Evolutionary conservation across 1,140 invertebrate genomes (phyloP).

Genomic region (Leptopilina clavipes): DNA sequence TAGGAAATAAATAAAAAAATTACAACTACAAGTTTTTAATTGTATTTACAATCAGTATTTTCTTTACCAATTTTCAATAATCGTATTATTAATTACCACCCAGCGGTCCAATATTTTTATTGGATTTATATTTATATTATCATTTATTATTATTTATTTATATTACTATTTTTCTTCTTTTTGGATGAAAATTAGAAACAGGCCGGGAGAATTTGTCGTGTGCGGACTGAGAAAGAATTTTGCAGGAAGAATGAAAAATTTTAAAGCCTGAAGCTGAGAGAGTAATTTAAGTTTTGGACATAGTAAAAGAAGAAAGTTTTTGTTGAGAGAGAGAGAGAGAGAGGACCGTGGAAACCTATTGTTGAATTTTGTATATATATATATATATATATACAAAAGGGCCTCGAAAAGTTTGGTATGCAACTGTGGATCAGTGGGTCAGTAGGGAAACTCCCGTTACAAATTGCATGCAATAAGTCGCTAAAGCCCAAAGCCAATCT

Average conservation of each 20-base stretch:
- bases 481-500: not conserved
- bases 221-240: constrained; percentile 1
- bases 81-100: too few species aligned
- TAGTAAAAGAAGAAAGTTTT: constrained; percentile 6
- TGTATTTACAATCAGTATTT: too few species aligned
- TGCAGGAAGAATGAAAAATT: not conserved
- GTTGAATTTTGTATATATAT: too few species aligned
- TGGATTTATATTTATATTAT: too few species aligned
- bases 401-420: not conserved
- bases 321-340: too few species aligned
- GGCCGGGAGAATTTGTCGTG: not conserved
- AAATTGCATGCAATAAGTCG: constrained; percentile 31
- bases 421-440: constrained; percentile 20
- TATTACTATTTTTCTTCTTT: too few species aligned
- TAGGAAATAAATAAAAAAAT: too few species aligned
- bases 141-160: too few species aligned
- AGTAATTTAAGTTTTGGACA: not conserved
- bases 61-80: too few species aligned
- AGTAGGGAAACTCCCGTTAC: constrained; percentile 28
- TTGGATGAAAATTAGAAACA: not conserved
- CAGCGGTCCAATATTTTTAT: too few species aligned
- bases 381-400: not conserved
- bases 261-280: not conserved
- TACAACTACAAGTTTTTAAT: too few species aligned
- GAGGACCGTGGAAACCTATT: constrained; percentile 9